These are phyloP conservation scores for Copidosoma aretas DNA, from an alignment of 2,888 invertebrate species.

Conservation along the genomic window DNA sequence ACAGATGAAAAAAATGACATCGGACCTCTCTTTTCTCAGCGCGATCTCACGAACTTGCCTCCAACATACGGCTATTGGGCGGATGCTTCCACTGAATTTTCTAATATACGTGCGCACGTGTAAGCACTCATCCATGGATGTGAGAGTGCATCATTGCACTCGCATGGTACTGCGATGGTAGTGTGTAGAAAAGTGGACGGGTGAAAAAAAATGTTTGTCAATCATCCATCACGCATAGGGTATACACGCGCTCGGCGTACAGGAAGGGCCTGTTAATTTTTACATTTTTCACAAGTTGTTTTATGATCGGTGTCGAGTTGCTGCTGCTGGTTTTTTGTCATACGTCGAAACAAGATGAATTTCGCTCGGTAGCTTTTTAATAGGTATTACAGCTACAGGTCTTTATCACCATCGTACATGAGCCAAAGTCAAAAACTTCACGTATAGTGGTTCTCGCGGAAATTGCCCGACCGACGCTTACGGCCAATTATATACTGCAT, in stretches of 20 bases:
- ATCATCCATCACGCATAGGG: conserved; percentile 36
- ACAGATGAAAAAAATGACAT: too few relatives aligned
- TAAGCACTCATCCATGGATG: too few relatives aligned
- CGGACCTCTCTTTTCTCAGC: too few relatives aligned
- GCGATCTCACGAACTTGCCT: too few relatives aligned
- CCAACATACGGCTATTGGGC: too few relatives aligned
- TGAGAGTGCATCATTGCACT: neutral
- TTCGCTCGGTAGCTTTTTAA: conserved; percentile 4
- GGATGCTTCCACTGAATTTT: too few relatives aligned
- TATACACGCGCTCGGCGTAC: neutral
- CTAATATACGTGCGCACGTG: too few relatives aligned
- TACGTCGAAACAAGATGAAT: conserved; percentile 27
- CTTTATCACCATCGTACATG: neutral
- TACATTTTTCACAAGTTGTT: neutral
- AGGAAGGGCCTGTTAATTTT: conserved; percentile 1
- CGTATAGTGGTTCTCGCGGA: too few relatives aligned
- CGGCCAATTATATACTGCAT: too few relatives aligned
- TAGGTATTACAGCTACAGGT: neutral
- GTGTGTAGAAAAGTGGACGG: conserved; percentile 24
- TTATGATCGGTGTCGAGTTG: too few relatives aligned
- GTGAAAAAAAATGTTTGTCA: conserved; percentile 37
- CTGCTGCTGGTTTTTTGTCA: conserved; percentile 7
- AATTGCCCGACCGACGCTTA: too few relatives aligned
- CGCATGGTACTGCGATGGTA: neutral
- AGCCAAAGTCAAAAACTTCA: neutral